Conservation (phyloP, 2,797 vertebrate species). For the Capromys pilorides region DNA sequence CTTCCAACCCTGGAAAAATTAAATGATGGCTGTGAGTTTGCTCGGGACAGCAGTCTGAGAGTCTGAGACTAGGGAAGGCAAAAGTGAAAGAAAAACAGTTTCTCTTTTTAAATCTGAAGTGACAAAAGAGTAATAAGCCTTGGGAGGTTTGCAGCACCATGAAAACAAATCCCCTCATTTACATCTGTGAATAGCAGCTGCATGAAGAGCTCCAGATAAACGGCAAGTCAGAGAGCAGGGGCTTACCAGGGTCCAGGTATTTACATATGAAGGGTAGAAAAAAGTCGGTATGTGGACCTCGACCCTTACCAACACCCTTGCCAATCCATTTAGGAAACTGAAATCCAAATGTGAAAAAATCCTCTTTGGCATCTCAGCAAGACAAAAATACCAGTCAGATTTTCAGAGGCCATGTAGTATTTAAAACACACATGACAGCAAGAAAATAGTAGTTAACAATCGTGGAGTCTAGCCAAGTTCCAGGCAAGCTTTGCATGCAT, state of each 20-base stretch:
- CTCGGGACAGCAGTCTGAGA: neutral
- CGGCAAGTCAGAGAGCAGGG: constrained; percentile 56
- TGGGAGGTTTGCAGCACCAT: constrained; percentile 9
- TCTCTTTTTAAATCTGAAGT: constrained; percentile 46
- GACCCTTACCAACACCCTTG: constrained; percentile 44
- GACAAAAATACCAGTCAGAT: neutral
- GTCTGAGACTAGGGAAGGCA: neutral
- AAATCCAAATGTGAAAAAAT: constrained; percentile 66
- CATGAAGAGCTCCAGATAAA: constrained; percentile 69
- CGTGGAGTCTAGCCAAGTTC: neutral
- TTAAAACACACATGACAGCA: neutral
- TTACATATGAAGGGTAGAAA: constrained; percentile 76
- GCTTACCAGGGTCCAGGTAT: constrained; percentile 51
- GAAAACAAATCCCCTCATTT: constrained; percentile 69
- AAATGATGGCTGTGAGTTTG: neutral
- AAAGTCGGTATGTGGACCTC: neutral
- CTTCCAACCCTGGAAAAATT: neutral
- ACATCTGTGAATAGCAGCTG: constrained; percentile 45
- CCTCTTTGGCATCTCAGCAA: neutral
- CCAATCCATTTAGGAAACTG: constrained; percentile 64
- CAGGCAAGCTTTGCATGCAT: neutral
- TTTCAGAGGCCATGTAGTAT: neutral
- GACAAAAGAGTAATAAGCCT: constrained; percentile 67
- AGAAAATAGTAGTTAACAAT: constrained; percentile 31
- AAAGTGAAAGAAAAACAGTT: neutral